phyloP scores from a whole-genome alignment of 2,888 invertebrate genomes.

The Scelioninae gen. 1 region DNA sequence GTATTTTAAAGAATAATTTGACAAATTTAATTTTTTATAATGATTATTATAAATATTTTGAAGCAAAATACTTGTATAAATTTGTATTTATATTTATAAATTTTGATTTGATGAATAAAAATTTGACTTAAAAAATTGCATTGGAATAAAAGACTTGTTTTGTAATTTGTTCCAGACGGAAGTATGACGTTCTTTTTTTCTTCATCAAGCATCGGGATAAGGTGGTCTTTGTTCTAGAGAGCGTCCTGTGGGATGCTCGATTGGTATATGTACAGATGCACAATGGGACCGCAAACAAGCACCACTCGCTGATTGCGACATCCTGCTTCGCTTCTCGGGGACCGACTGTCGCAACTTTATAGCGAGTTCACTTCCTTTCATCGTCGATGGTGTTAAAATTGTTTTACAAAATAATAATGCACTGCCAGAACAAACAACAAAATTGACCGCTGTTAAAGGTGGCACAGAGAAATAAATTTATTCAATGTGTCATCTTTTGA shows the following conservation, averaged over 20 bases:
- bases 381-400: slow-evolving; percentile 66
- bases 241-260: slow-evolving; percentile 67
- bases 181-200: slow-evolving; percentile 21
- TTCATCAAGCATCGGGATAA: slow-evolving; percentile 50
- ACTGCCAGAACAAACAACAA: slow-evolving; percentile 22
- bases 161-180: slow-evolving; percentile 13
- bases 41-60: too few species aligned
- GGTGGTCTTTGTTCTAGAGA: slow-evolving; percentile 59
- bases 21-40: too few species aligned
- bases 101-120: too few species aligned
- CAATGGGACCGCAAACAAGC: slow-evolving; percentile 71
- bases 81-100: too few species aligned
- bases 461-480: not conserved
- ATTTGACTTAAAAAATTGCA: too few species aligned
- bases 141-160: not conserved
- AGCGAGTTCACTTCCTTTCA: slow-evolving; percentile 69
- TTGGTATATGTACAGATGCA: slow-evolving; percentile 67
- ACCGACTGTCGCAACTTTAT: slow-evolving; percentile 66
- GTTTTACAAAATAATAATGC: slow-evolving; percentile 56
- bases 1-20: too few species aligned
- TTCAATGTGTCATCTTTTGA: not conserved
- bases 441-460: slow-evolving; percentile 21
- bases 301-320: slow-evolving; percentile 69
- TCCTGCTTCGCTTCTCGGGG: slow-evolving; percentile 71
- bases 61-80: too few species aligned